Base-by-base conservation (phyloP, 92 coral and sea anemone species). In the Palythoa heliodiscus region DNA sequence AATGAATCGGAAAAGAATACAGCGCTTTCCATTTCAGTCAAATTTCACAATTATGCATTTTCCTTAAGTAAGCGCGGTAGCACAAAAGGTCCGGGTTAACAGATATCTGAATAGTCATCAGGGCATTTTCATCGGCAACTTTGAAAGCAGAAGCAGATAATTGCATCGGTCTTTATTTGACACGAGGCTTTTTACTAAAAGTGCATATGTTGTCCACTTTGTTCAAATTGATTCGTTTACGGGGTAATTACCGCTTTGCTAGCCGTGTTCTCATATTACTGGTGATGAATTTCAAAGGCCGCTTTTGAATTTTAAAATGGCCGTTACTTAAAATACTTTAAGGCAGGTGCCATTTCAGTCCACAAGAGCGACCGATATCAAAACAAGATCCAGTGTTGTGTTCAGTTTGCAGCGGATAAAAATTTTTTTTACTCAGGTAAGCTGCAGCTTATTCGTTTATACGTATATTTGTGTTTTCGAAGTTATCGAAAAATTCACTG, bases 61-160 rank as follows among this genome's bases (percentile, higher is more conserved):
- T 76, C 50, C 48, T 14, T 52, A 52, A 76, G 81, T 29, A 37
- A 76, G 81, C 81, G 81, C 81, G 81, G 81, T 25, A 52, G 39
- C 23, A 22, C 63, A 54, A 76, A 76, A 13, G 81, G 24, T 20
- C 63, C 23, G 43, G 37, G 68, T 55, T 76, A 76, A 76, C 81
- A 76, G 52, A 53, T 54, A 52, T 52, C 67, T 76, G 29, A 76
- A 76, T 76, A 54, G 63, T 76, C 19, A 19, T 52, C 37, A 54
- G 68, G 25, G 67, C 67, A 76, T 76, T 76, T 76, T 54, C 81
- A 52, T 76, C 81, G 81, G 81, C 81, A 76, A 55, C 81, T 76
- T 76, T 76, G 67, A 76, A 76, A 76, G 53, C 4, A 54, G 39
- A 76, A 55, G 48, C 37, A 76, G 48, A 55, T 76, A 76, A 76